These are phyloP conservation scores for Indicator maculatus DNA, from an alignment of 2,113 vertebrate species.

Conservation along the genomic window DNA sequence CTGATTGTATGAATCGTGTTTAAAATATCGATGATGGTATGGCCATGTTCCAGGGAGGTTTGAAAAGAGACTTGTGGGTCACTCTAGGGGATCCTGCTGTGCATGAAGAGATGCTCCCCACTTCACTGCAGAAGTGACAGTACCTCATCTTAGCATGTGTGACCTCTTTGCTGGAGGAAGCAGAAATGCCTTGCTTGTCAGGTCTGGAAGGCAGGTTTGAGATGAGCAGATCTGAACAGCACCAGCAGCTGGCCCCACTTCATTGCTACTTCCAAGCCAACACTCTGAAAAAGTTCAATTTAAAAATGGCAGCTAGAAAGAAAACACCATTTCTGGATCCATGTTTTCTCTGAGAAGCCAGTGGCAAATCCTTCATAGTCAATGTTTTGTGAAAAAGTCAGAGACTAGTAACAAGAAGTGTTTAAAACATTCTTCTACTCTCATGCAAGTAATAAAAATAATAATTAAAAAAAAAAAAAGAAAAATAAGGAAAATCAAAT, in stretches of 20 bases:
- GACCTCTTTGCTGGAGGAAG: background rate
- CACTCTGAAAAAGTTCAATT: background rate
- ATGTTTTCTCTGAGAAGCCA: background rate
- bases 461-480: background rate
- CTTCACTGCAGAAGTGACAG: background rate
- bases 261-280: background rate
- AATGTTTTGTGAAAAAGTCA: background rate
- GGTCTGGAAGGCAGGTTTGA: background rate
- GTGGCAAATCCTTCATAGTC: background rate
- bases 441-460: rapidly evolving
- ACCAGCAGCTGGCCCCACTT: background rate
- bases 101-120: background rate
- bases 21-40: background rate
- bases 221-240: background rate
- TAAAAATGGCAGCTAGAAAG: background rate
- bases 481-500: background rate
- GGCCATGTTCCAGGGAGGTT: background rate
- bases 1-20: background rate
- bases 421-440: background rate
- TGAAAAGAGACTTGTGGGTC: background rate
- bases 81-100: background rate
- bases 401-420: background rate
- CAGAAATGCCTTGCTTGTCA: background rate
- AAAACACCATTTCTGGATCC: background rate
- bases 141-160: background rate